Evolutionary conservation across 2,888 invertebrate species (phyloP).

Genomic region (Cheilosia grossa): DNA sequence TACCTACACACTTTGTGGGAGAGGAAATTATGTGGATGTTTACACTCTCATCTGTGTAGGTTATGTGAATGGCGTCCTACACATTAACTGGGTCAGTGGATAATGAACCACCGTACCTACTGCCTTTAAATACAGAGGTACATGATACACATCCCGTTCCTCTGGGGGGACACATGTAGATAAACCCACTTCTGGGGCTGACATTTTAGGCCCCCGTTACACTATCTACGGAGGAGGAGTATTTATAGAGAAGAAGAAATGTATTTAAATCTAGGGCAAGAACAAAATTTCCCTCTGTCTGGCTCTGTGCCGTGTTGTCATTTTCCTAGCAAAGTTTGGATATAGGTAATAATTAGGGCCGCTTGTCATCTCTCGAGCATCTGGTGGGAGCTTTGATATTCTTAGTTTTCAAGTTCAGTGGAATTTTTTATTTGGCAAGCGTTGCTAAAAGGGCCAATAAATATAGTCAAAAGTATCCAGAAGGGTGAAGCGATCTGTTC

Average conservation of each 20-base stretch:
- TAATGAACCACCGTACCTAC: slow-evolving; percentile 55
- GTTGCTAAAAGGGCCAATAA: slow-evolving; percentile 62
- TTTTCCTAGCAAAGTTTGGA: not conserved
- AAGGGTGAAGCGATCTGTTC: slow-evolving; percentile 37
- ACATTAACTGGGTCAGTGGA: slow-evolving; percentile 74
- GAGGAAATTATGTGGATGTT: slow-evolving; percentile 21
- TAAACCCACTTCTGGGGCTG: slow-evolving; percentile 7
- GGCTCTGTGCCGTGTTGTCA: slow-evolving; percentile 14
- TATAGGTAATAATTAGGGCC: slow-evolving; percentile 47
- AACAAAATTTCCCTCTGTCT: slow-evolving; percentile 38
- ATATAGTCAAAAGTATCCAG: slow-evolving; percentile 50
- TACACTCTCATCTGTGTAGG: slow-evolving; percentile 26
- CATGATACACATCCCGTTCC: slow-evolving; percentile 12
- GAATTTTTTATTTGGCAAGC: slow-evolving; percentile 27
- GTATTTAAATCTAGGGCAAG: slow-evolving; percentile 62
- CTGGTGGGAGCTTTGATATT: slow-evolving; percentile 29
- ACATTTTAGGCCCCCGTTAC: slow-evolving; percentile 17
- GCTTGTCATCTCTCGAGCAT: not conserved
- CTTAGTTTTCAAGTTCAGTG: slow-evolving; percentile 62
- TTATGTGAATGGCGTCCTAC: slow-evolving; percentile 60
- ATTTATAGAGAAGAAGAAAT: slow-evolving; percentile 36
- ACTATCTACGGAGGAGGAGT: slow-evolving; percentile 13
- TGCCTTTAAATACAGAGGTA: slow-evolving; percentile 17
- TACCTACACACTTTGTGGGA: not conserved
- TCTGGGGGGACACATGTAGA: slow-evolving; percentile 35